Percentiles rank a stretch among this genome's conserved stretches.
phyloP scores from a whole-genome alignment of 2,888 invertebrate genomes.

The Podabrus alpinus region DNA sequence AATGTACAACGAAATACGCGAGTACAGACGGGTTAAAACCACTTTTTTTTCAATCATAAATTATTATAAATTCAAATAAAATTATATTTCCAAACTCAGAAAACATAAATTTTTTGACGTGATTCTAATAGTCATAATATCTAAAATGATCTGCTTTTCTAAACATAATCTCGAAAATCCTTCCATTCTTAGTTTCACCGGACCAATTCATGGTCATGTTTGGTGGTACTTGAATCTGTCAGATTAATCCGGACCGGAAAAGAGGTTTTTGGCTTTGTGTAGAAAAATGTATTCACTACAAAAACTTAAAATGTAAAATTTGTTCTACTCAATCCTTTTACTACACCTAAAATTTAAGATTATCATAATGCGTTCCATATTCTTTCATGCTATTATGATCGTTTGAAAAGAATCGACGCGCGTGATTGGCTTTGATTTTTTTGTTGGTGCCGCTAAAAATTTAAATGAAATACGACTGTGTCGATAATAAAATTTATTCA shows the following conservation, averaged over 20 bases:
- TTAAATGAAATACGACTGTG: neutral
- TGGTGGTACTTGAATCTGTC: slow-evolving; percentile 36
- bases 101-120: neutral
- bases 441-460: neutral
- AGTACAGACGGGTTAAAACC: no score
- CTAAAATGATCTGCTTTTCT: slow-evolving; percentile 10
- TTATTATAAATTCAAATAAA: no score
- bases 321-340: slow-evolving; percentile 19
- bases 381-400: slow-evolving; percentile 13
- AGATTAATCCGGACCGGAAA: slow-evolving; percentile 33
- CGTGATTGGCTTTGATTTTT: neutral
- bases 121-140: neutral
- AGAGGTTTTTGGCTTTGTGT: slow-evolving; percentile 31
- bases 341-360: slow-evolving; percentile 8
- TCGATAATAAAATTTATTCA: neutral
- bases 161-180: slow-evolving; percentile 27
- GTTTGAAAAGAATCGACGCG: neutral
- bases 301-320: slow-evolving; percentile 14
- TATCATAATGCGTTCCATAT: slow-evolving; percentile 13
- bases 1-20: no score
- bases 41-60: no score
- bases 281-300: slow-evolving; percentile 18
- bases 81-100: neutral
- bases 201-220: slow-evolving; percentile 28
- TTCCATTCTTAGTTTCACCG: slow-evolving; percentile 25